Percentiles rank a stretch among this genome's conserved stretches.
phyloP scores from a whole-genome alignment of 2,797 vertebrate species.

The Bradypus variegatus region DNA sequence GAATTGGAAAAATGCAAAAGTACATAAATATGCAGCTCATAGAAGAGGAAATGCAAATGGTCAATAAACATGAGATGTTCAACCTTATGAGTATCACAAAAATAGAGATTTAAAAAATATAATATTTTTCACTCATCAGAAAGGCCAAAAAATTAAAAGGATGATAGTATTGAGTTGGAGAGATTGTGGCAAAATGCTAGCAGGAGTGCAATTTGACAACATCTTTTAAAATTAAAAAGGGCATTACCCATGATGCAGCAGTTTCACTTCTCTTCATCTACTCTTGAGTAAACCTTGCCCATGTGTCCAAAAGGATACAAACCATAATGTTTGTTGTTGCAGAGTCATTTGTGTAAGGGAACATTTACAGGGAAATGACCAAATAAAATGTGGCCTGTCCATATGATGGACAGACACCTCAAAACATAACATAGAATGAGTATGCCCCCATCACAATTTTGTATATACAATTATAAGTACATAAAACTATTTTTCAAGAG shows the following conservation, averaged over 20 bases:
- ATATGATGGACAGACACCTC: not conserved
- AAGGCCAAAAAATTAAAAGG: not conserved
- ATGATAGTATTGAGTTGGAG: not conserved
- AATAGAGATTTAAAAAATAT: not conserved
- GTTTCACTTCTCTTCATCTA: not conserved
- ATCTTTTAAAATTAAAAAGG: not conserved
- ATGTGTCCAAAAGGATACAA: not conserved
- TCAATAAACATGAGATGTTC: not conserved
- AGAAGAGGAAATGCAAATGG: not conserved
- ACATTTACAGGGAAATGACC: not conserved
- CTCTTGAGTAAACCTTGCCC: not conserved
- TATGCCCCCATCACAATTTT: not conserved
- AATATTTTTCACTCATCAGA: not conserved
- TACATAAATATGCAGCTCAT: not conserved
- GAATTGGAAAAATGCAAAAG: not conserved
- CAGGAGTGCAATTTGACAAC: not conserved
- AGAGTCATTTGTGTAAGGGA: not conserved
- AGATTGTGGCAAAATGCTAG: not conserved
- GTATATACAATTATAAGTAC: not conserved
- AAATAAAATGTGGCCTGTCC: not conserved
- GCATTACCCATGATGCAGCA: not conserved
- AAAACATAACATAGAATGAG: not conserved
- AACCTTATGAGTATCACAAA: not conserved
- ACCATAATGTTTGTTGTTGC: not conserved
- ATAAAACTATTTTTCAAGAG: not conserved